Percentiles rank a stretch among this genome's conserved stretches.
Evolutionary conservation across 2,113 vertebrate species (phyloP).

Genomic region (Anguilla japonica): DNA sequence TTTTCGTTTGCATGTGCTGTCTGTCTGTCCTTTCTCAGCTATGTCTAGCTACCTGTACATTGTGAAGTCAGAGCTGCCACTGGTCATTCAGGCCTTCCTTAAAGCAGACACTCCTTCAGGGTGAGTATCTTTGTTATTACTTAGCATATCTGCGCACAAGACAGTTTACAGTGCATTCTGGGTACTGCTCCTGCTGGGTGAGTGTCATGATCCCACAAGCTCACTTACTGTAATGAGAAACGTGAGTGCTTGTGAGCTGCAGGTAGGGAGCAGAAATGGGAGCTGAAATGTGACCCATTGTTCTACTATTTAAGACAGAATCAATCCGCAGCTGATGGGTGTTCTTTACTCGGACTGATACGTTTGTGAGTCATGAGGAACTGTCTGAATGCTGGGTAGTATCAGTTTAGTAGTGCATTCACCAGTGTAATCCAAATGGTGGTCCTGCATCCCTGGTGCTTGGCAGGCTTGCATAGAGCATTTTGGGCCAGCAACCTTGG

Average conservation of each 20-base stretch:
- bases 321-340: neutral
- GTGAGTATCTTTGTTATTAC: conserved; percentile 72
- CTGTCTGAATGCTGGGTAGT: too few relatives aligned
- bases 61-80: conserved; percentile 93
- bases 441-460: neutral
- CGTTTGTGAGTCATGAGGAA: too few relatives aligned
- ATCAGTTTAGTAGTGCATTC: too few relatives aligned
- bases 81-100: conserved; percentile 95
- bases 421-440: too few relatives aligned
- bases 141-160: neutral
- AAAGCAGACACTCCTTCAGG: conserved; percentile 74
- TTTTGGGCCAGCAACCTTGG: conserved; percentile 1
- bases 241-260: too few relatives aligned
- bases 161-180: neutral
- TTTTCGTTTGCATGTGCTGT: neutral
- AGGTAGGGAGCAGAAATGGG: too few relatives aligned
- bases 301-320: neutral
- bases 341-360: neutral
- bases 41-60: conserved; percentile 99
- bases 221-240: too few relatives aligned
- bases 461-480: neutral
- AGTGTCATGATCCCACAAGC: too few relatives aligned
- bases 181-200: neutral
- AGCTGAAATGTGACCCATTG: too few relatives aligned
- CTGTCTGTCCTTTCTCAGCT: conserved; percentile 67